These are phyloP conservation scores for Halocaridina rubra DNA, from an alignment of 2,888 invertebrate genomes.

Conservation along the genomic window DNA sequence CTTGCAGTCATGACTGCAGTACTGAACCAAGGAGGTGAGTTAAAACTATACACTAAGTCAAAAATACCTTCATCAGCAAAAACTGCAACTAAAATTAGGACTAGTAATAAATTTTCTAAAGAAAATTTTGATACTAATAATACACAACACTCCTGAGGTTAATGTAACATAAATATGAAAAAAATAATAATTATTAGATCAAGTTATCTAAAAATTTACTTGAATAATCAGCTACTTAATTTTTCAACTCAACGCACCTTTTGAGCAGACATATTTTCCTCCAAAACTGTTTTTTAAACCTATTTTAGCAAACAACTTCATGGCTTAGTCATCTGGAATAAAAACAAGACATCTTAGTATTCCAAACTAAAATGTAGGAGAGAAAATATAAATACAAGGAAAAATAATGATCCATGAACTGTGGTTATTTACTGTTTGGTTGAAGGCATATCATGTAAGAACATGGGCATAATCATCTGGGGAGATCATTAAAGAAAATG, in stretches of 20 bases:
- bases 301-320: constrained; percentile 44
- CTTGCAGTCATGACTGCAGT: too few species aligned
- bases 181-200: background rate
- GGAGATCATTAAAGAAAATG: background rate
- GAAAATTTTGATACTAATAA: background rate
- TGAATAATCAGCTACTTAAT: too few species aligned
- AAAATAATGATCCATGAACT: background rate
- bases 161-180: background rate
- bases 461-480: background rate
- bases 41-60: background rate
- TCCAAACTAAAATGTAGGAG: background rate
- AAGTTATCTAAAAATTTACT: background rate
- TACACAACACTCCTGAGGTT: background rate
- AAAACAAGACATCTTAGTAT: constrained; percentile 42
- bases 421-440: too few species aligned
- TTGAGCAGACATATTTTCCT: constrained; percentile 29
- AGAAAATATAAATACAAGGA: background rate
- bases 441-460: too few species aligned
- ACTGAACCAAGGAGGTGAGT: too few species aligned
- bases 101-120: background rate
- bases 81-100: background rate
- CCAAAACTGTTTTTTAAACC: constrained; percentile 29
- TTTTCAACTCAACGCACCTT: constrained; percentile 44
- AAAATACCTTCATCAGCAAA: background rate
- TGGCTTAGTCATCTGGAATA: constrained; percentile 53